phyloP scores from a whole-genome alignment of 2,113 vertebrate genomes.

The Noturus placidus region DNA sequence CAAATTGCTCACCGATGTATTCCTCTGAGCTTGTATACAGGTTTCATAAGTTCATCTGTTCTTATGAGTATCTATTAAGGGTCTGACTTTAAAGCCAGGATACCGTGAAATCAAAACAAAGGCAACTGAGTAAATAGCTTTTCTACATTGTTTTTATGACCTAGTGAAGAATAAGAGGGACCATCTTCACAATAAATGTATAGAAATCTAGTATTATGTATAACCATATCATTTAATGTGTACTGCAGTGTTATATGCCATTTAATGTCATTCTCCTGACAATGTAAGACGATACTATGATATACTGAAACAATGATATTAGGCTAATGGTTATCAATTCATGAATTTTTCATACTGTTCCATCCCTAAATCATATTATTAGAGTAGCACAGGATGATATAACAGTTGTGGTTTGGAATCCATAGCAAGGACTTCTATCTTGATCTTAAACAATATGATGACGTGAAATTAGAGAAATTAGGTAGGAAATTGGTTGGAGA shows the following conservation, averaged over 20 bases:
- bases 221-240: neutral
- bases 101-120: neutral
- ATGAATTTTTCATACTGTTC: conserved; percentile 19
- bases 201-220: neutral
- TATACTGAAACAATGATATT: neutral
- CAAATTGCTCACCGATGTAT: neutral
- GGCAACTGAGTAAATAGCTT: neutral
- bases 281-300: neutral
- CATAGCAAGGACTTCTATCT: too few species aligned
- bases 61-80: neutral
- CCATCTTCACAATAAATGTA: neutral
- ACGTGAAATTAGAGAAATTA: neutral
- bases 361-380: neutral
- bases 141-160: neutral
- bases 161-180: neutral
- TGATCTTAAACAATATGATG: neutral
- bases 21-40: neutral
- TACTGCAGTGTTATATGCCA: conserved; percentile 5
- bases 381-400: conserved; percentile 3
- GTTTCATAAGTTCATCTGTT: neutral
- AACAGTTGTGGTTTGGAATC: neutral
- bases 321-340: neutral
- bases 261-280: neutral
- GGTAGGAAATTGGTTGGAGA: neutral
- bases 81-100: neutral